Evolutionary conservation across 2,888 invertebrate species (phyloP).

Genomic region (Eurois occulta): DNA sequence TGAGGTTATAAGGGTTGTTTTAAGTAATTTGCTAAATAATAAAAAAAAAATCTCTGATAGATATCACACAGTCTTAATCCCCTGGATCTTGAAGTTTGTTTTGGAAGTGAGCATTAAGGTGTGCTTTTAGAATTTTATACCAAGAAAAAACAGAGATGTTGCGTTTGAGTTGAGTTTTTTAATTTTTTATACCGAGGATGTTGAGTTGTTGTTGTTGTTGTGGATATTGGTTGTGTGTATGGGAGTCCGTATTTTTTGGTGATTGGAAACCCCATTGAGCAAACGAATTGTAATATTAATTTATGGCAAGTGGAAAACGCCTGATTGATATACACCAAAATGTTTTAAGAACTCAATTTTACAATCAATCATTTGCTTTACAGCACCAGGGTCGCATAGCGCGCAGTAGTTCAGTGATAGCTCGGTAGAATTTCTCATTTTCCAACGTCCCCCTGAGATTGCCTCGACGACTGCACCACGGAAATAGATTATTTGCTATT

Average conservation of each 20-base stretch:
- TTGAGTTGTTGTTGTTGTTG: no score
- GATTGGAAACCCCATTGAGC: background rate
- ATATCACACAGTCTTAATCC: background rate
- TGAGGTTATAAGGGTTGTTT: no score
- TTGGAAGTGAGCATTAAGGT: background rate
- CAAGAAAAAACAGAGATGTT: background rate
- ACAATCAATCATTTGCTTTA: slow-evolving; percentile 54
- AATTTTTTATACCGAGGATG: background rate
- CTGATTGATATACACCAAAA: background rate
- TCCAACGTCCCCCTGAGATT: slow-evolving; percentile 77
- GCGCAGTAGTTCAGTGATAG: slow-evolving; percentile 68
- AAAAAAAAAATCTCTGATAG: background rate
- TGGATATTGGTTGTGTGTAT: no score
- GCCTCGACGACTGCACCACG: slow-evolving; percentile 78
- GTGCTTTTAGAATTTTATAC: background rate
- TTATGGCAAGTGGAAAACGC: background rate
- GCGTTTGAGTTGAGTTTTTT: background rate
- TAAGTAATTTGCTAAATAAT: background rate
- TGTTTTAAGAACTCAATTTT: slow-evolving; percentile 23
- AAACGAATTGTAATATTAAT: background rate
- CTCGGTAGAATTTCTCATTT: slow-evolving; percentile 78
- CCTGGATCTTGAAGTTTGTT: no score
- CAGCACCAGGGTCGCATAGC: slow-evolving; percentile 70
- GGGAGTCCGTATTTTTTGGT: background rate
- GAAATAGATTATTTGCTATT: slow-evolving; percentile 85